Conservation (phyloP, 2,797 vertebrate species). For the Manis pentadactyla region DNA sequence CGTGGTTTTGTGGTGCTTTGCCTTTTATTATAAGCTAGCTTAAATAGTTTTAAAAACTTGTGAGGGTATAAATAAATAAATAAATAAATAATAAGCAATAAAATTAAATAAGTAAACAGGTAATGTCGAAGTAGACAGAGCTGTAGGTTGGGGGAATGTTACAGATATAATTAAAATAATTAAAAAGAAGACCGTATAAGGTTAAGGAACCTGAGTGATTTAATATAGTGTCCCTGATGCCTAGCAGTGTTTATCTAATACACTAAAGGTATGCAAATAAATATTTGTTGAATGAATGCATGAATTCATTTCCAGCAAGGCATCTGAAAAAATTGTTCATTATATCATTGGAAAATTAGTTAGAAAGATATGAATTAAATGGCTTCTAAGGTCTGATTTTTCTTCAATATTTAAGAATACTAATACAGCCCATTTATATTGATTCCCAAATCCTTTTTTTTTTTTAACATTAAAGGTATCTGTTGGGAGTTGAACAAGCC, state of each 20-base stretch:
- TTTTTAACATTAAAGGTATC: slow-evolving; percentile 5
- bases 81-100: background rate
- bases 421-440: background rate
- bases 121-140: too few relatives aligned
- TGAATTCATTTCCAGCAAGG: slow-evolving; percentile 34
- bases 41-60: background rate
- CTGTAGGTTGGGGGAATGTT: background rate
- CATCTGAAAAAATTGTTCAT: slow-evolving; percentile 26
- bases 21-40: background rate
- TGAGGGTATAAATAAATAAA: background rate
- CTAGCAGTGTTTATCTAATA: slow-evolving; percentile 34
- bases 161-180: slow-evolving; percentile 10
- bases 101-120: background rate
- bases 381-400: background rate
- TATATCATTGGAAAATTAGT: slow-evolving; percentile 1
- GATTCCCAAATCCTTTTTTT: background rate
- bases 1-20: background rate
- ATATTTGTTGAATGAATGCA: slow-evolving; percentile 7
- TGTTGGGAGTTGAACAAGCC: background rate
- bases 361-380: background rate
- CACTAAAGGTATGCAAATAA: slow-evolving; percentile 19
- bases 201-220: slow-evolving; percentile 23
- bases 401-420: slow-evolving; percentile 20
- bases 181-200: slow-evolving; percentile 7
- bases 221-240: background rate